phyloP scores from a whole-genome alignment of 2,797 vertebrate genomes.

The Lepus townsendii region DNA sequence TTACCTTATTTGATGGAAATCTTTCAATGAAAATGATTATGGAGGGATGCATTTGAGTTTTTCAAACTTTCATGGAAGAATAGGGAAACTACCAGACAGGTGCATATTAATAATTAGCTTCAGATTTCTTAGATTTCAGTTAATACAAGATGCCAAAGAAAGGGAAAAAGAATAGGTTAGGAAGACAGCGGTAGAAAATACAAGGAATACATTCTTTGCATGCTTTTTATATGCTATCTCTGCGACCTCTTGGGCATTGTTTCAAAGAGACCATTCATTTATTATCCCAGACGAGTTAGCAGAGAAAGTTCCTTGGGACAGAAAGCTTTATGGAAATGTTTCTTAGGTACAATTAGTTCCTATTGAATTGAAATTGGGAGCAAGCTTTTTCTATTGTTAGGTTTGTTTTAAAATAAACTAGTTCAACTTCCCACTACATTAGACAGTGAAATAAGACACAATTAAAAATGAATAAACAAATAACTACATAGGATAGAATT shows the following conservation, averaged over 20 bases:
- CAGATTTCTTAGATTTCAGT: neutral
- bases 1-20: neutral
- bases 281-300: neutral
- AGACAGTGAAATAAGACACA: neutral
- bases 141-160: neutral
- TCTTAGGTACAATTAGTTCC: neutral
- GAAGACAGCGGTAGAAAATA: neutral
- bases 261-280: neutral
- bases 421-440: neutral
- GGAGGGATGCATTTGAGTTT: neutral
- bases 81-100: neutral
- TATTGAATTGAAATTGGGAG: neutral
- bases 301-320: slow-evolving; percentile 3
- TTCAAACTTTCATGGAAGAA: neutral
- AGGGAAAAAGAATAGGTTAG: neutral
- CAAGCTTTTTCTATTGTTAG: neutral
- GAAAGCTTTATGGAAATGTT: neutral
- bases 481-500: neutral
- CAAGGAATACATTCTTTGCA: neutral
- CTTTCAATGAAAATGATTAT: neutral
- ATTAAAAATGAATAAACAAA: neutral
- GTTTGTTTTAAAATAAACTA: neutral
- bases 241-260: neutral
- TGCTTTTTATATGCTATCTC: neutral
- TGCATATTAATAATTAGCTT: neutral